phyloP scores from a whole-genome alignment of 2,888 invertebrate genomes.

The Drosophila monieri region DNA sequence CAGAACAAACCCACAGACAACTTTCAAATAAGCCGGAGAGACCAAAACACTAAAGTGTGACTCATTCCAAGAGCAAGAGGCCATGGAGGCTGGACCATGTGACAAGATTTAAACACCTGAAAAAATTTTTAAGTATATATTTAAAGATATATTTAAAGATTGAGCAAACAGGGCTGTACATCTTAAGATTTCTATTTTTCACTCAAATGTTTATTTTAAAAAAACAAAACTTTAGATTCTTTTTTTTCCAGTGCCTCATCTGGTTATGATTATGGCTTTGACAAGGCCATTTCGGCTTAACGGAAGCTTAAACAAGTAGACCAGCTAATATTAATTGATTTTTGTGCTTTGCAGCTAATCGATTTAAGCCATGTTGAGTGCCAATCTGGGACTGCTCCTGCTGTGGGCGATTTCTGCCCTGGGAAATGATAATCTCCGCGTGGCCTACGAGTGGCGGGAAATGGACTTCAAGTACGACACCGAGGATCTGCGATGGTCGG shows the following conservation, averaged over 20 bases:
- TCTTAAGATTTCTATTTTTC: too few species aligned
- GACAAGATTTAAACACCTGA: conserved; percentile 20
- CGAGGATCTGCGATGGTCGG: conserved; percentile 86
- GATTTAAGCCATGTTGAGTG: conserved; percentile 28
- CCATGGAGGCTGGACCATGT: conserved; percentile 31
- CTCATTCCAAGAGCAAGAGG: conserved; percentile 33
- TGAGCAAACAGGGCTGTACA: conserved; percentile 9
- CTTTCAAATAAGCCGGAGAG: conserved; percentile 60
- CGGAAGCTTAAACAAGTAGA: conserved; percentile 44
- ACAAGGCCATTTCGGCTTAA: conserved; percentile 50
- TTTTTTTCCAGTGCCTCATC: conserved; percentile 15
- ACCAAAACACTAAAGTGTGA: conserved; percentile 10
- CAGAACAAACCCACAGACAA: conserved; percentile 46
- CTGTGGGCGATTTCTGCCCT: conserved; percentile 46
- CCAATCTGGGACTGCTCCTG: conserved; percentile 37
- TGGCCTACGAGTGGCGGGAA: conserved; percentile 90
- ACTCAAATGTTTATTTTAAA: not conserved
- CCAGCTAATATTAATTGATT: conserved; percentile 25
- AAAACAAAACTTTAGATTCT: not conserved
- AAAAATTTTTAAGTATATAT: not conserved
- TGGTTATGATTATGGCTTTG: conserved; percentile 42
- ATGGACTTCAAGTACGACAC: conserved; percentile 88
- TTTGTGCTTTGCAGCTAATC: conserved; percentile 23
- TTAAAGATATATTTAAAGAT: not conserved
- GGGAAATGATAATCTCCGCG: conserved; percentile 88